Evolutionary conservation across 1,140 invertebrate genomes (phyloP).

Genomic region (Anagrus nilaparvatae): DNA sequence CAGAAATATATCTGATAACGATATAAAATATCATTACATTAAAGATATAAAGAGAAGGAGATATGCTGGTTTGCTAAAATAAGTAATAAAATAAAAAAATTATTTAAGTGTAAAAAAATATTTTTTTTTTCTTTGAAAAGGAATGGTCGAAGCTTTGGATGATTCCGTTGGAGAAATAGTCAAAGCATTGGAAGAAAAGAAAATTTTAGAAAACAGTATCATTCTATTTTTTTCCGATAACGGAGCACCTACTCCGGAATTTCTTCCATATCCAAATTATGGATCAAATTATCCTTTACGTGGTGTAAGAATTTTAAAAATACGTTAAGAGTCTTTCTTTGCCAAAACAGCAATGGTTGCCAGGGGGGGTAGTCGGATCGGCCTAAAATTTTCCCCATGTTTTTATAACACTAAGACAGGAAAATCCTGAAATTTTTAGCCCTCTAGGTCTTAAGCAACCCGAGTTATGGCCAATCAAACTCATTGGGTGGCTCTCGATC

Average conservation of each 20-base stretch:
- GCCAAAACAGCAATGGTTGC: too few species aligned
- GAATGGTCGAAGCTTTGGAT: conserved; percentile 48
- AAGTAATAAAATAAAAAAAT: not conserved
- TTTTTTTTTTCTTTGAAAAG: conserved; percentile 15
- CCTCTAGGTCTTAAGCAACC: too few species aligned
- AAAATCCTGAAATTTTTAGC: too few species aligned
- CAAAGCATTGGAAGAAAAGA: conserved; percentile 32
- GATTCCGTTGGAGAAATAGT: conserved; percentile 47
- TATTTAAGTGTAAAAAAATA: not conserved
- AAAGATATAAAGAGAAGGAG: conserved; percentile 37
- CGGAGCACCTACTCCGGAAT: conserved; percentile 44
- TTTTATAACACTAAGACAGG: too few species aligned
- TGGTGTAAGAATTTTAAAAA: conserved; percentile 41
- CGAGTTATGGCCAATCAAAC: too few species aligned
- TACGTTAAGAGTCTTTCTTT: too few species aligned
- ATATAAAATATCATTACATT: conserved; percentile 43
- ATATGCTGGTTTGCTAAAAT: conserved; percentile 36
- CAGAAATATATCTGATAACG: conserved; percentile 28
- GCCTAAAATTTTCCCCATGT: too few species aligned
- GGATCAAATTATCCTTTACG: conserved; percentile 59
- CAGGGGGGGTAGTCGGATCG: too few species aligned
- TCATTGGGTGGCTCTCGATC: too few species aligned
- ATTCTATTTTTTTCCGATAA: conserved; percentile 51
- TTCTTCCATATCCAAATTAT: conserved; percentile 39
- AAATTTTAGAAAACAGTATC: conserved; percentile 42